phyloP scores from a whole-genome alignment of 2,797 vertebrate genomes.

The Sardinella longiceps region DNA sequence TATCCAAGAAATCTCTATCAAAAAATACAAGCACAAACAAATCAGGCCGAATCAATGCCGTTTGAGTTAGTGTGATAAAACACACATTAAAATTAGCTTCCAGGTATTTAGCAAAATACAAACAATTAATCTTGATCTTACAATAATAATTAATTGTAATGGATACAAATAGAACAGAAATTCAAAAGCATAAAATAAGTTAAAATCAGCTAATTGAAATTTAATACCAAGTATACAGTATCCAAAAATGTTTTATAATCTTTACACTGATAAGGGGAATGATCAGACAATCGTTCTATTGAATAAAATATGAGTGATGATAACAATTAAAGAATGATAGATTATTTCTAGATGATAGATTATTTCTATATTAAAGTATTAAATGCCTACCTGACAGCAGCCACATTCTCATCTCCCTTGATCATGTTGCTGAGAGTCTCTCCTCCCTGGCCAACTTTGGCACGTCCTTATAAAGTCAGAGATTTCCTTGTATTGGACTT shows the following conservation, averaged over 20 bases:
- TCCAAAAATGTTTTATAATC: too few species aligned
- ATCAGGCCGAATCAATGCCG: too few species aligned
- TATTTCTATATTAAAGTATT: background rate
- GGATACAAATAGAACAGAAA: background rate
- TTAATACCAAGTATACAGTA: too few species aligned
- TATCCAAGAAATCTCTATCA: too few species aligned
- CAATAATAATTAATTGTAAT: background rate
- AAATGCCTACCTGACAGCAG: conserved; percentile 12
- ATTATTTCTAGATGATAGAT: too few species aligned
- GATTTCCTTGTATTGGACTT: background rate
- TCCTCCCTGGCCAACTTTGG: background rate
- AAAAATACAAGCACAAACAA: too few species aligned
- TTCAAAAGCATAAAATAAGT: background rate
- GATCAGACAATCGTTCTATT: too few species aligned
- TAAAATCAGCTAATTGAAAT: too few species aligned
- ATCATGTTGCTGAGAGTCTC: background rate
- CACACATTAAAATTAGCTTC: background rate
- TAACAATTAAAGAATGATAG: too few species aligned
- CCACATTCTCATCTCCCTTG: background rate
- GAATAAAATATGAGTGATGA: too few species aligned
- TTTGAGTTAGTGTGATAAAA: too few species aligned
- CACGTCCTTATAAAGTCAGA: background rate
- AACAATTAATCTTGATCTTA: background rate
- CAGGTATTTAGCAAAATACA: too few species aligned
- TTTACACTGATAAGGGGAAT: background rate